Evolutionary conservation across 1,140 invertebrate species (phyloP).

Genomic region (Uloborus diversus): DNA sequence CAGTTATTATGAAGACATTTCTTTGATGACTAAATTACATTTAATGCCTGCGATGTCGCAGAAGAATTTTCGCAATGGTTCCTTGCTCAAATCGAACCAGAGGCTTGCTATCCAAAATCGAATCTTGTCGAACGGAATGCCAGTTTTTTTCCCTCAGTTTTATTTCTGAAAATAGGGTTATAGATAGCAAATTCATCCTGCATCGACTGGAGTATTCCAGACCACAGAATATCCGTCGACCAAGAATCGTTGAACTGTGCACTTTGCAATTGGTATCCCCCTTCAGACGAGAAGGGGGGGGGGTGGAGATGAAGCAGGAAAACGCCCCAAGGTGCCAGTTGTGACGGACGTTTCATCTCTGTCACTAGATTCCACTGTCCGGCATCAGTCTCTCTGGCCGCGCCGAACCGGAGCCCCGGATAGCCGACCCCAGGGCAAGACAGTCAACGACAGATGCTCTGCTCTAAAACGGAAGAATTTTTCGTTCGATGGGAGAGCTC

Average conservation of each 20-base stretch:
- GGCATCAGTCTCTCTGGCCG: conserved; percentile 43
- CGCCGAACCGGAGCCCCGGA: not conserved
- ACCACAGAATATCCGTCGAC: conserved; percentile 11
- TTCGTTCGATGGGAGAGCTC: no score
- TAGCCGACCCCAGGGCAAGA: conserved; percentile 29
- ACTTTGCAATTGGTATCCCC: conserved; percentile 21
- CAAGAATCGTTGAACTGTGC: conserved; percentile 43
- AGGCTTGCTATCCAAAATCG: no score
- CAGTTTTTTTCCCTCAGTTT: no score
- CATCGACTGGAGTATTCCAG: no score
- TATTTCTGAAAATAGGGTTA: no score
- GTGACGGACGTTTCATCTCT: conserved; percentile 57
- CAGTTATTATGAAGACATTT: no score
- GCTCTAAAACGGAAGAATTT: conserved; percentile 6
- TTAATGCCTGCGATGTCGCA: no score
- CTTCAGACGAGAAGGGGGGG: not conserved
- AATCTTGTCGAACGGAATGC: no score
- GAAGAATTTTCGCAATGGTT: no score
- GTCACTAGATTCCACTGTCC: conserved; percentile 39
- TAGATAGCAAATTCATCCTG: no score
- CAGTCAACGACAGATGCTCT: conserved; percentile 51
- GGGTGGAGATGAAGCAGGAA: not conserved
- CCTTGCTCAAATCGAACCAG: no score
- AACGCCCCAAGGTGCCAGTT: conserved; percentile 48
- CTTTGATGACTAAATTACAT: no score